Evolutionary conservation across 2,888 invertebrate species (phyloP).

Genomic region (Mimas tiliae): DNA sequence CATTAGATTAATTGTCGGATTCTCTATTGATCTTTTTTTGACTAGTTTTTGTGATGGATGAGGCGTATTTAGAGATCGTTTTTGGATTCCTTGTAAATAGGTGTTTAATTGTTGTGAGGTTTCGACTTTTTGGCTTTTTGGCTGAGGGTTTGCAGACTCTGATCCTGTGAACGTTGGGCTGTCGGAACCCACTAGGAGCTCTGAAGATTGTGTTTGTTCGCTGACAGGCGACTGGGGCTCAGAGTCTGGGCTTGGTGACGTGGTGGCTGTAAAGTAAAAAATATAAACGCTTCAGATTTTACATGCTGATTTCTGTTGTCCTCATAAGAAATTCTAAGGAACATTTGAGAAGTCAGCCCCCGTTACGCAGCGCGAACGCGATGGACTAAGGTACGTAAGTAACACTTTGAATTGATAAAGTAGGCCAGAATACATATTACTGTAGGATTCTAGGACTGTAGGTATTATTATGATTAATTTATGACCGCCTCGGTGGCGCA

Average conservation of each 20-base stretch:
- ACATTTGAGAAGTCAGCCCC: too few relatives aligned
- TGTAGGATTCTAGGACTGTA: too few relatives aligned
- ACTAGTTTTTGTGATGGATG: not conserved
- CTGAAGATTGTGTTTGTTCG: not conserved
- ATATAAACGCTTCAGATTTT: not conserved
- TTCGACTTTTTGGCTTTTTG: not conserved
- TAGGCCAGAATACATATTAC: too few relatives aligned
- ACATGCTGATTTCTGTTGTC: too few relatives aligned
- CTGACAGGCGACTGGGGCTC: not conserved
- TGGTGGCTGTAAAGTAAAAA: not conserved
- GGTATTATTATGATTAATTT: too few relatives aligned
- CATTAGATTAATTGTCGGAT: constrained; percentile 53
- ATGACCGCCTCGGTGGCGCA: too few relatives aligned
- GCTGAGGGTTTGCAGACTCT: not conserved
- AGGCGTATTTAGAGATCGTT: not conserved
- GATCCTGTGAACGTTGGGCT: not conserved
- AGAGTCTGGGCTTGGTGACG: not conserved
- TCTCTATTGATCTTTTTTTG: constrained; percentile 49
- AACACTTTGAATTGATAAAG: too few relatives aligned
- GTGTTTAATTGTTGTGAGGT: too few relatives aligned
- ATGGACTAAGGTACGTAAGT: too few relatives aligned
- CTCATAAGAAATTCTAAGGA: too few relatives aligned
- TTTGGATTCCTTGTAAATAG: not conserved
- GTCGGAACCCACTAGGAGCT: constrained; percentile 2
- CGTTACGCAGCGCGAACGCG: too few relatives aligned